phyloP scores from a whole-genome alignment of 2,113 vertebrate genomes.

The Notarius quadriscutis region DNA sequence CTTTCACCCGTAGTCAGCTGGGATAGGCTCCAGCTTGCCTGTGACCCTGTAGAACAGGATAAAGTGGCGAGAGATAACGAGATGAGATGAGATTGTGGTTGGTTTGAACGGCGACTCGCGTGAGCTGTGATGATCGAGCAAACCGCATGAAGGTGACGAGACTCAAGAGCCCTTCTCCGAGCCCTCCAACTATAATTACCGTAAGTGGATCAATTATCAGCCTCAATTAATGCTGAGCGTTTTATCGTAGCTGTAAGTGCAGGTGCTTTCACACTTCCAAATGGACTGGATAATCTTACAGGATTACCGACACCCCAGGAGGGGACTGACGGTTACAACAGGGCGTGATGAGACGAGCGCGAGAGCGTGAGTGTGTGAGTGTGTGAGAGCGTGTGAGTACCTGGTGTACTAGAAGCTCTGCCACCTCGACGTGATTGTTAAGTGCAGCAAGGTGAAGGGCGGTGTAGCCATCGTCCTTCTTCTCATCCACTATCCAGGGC shows the following conservation, averaged over 20 bases:
- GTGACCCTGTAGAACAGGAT: too few species aligned
- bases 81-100: background rate
- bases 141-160: background rate
- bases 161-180: background rate
- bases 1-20: too few species aligned
- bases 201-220: constrained; percentile 26
- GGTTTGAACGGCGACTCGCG: background rate
- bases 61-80: too few species aligned
- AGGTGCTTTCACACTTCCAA: constrained; percentile 10
- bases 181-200: constrained; percentile 1
- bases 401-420: constrained; percentile 97
- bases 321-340: background rate
- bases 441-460: constrained; percentile 96
- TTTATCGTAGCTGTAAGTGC: background rate
- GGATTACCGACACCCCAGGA: background rate
- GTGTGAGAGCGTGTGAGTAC: constrained; percentile 62
- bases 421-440: constrained; percentile 99
- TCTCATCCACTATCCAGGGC: constrained; percentile 98
- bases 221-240: constrained; percentile 6
- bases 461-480: constrained; percentile 98
- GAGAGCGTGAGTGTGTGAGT: background rate
- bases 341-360: background rate
- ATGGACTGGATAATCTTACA: background rate
- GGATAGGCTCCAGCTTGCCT: too few species aligned
- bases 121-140: background rate